Percentiles rank a stretch among this genome's conserved stretches.
Conservation (phyloP, 2,797 vertebrate species). For the Pogoniulus pusillus region DNA sequence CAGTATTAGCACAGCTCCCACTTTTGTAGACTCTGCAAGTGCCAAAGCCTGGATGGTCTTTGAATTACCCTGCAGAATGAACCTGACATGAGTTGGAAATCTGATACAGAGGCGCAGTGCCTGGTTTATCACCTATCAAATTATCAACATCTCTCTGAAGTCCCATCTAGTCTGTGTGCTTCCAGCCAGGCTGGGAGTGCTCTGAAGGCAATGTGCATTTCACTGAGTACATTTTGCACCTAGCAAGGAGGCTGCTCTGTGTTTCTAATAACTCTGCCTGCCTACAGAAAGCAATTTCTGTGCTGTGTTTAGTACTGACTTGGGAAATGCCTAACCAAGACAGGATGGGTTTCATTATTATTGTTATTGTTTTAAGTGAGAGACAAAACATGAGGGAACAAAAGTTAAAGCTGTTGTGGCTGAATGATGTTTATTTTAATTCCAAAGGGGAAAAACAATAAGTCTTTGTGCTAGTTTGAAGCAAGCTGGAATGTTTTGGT, state of each 20-base stretch:
- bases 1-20: neutral
- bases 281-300: neutral
- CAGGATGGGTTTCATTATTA: neutral
- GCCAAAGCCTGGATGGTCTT: neutral
- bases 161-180: neutral
- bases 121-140: neutral
- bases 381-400: slow-evolving; percentile 25
- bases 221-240: neutral
- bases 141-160: neutral
- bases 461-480: no score
- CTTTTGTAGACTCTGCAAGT: neutral
- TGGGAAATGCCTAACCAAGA: neutral
- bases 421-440: slow-evolving; percentile 5
- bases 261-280: neutral
- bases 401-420: neutral
- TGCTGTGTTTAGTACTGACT: neutral
- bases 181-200: neutral
- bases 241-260: neutral
- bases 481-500: no score
- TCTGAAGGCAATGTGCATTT: neutral
- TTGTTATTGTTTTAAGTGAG: neutral
- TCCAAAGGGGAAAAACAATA: neutral
- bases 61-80: neutral
- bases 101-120: neutral
- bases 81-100: neutral